Base-by-base conservation (phyloP, 2,797 vertebrate species). In the Spinibarbus caldwelli region DNA sequence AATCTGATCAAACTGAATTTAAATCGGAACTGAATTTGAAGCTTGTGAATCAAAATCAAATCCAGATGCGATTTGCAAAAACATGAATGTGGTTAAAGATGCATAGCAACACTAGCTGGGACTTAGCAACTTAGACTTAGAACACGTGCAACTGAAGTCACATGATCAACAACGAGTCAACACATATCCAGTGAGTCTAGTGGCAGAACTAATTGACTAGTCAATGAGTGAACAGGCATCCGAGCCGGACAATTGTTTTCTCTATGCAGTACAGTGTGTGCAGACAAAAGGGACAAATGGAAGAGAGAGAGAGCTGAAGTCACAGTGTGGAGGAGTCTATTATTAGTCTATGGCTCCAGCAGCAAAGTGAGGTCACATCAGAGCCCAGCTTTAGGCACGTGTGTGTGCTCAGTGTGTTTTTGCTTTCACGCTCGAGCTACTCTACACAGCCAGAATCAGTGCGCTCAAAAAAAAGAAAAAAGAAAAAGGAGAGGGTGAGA, bases 241-340 rank as follows among this genome's bases (percentile, higher is more conserved):
- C 26, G 43, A 54, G 21, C 64, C 8, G 10, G 45, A 80, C 57
- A 66, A 34, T 34, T 47, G 47, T 45, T 71, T 85, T 80, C 54
- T 85, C 26, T 26, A 5, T 90, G 86, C 92, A 91, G 85, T 54
- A 87, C 87, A 80, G 88, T 88, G 86, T 87, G 85, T 67, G 72
- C 49, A 70, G 54, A 80, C 52, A 67, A 64, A n/a, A 84, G 47
- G 71, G 80, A 71, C 62, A 72, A 29, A 82, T 86, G 41, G 38
- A 47, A 49, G 57, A 9, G 64, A 45, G 54, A 86, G 85, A 77
- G 38, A 23, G 71, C 66, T 82, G 68, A 81, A 85, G 76, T 73
- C 75, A 86, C 26, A 62, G 62, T 72, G 68, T 80, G 75, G 23
- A 59, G 67, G 19, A 71, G 67, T 82, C 83, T 87, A 85, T 87